These are phyloP conservation scores for Goniozus legneri DNA, from an alignment of 1,140 invertebrate genomes.

Conservation along the genomic window DNA sequence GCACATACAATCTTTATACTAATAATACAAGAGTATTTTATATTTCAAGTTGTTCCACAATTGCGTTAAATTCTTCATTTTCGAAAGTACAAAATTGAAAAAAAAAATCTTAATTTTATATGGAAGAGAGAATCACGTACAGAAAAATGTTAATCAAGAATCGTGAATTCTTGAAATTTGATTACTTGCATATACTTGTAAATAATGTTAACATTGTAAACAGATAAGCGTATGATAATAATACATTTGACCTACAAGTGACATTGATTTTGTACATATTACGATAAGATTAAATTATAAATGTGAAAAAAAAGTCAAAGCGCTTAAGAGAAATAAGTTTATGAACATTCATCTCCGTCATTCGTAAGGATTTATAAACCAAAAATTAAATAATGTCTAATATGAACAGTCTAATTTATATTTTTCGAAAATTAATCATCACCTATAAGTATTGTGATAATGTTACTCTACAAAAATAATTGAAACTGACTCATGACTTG, in stretches of 20 bases:
- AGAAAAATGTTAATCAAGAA: neutral
- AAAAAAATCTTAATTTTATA: neutral
- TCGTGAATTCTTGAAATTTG: neutral
- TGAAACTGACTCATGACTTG: too few relatives aligned
- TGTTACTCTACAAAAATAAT: too few relatives aligned
- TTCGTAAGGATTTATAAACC: neutral
- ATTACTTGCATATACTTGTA: constrained; percentile 24
- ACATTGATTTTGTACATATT: constrained; percentile 19
- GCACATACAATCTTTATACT: neutral
- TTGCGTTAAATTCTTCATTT: neutral
- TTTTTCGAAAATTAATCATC: neutral
- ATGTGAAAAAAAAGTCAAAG: constrained; percentile 7
- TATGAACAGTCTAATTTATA: neutral
- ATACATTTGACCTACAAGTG: constrained; percentile 7
- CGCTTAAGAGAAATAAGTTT: constrained; percentile 5
- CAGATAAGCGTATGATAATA: neutral
- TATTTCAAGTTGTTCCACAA: neutral
- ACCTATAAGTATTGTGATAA: neutral
- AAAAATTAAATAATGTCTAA: neutral
- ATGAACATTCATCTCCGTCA: neutral
- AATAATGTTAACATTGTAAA: constrained; percentile 10
- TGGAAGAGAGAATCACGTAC: neutral
- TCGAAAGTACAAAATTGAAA: neutral
- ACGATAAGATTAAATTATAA: neutral
- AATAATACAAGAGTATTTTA: neutral